Conservation (phyloP, 1,140 invertebrate species). For the Cotesia vestalis region DNA sequence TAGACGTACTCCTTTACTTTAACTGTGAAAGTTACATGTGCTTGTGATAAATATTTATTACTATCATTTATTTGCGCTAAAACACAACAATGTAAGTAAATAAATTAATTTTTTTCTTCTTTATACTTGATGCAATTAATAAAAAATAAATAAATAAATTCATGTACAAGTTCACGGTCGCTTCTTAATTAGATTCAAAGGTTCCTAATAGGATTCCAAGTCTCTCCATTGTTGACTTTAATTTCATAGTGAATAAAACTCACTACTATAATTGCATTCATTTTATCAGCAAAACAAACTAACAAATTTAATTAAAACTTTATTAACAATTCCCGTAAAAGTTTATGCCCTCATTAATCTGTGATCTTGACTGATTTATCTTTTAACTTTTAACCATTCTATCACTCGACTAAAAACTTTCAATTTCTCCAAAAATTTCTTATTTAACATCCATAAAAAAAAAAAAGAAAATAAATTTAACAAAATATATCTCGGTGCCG, state of each 20-base stretch:
- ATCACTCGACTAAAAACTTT: too few species aligned
- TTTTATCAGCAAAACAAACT: background rate
- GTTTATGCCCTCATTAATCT: too few species aligned
- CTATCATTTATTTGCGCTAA: background rate
- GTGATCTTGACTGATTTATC: too few species aligned
- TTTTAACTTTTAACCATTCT: too few species aligned
- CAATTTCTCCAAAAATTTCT: too few species aligned
- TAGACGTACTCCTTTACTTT: constrained; percentile 4
- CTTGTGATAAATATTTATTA: background rate
- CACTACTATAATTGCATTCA: background rate
- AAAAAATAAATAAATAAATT: background rate
- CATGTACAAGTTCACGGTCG: constrained; percentile 17
- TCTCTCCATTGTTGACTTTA: background rate
- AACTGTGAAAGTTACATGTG: constrained; percentile 16
- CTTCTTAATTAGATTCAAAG: constrained; percentile 21
- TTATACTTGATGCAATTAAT: background rate
- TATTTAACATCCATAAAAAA: too few species aligned
- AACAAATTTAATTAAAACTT: background rate
- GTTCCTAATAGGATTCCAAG: constrained; percentile 17
- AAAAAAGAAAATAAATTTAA: background rate
- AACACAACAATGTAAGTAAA: background rate
- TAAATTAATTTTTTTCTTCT: background rate
- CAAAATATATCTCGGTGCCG: too few species aligned
- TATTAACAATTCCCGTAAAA: too few species aligned
- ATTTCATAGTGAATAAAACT: constrained; percentile 10